Conservation (phyloP, 2,113 vertebrate species). For the Eurypyga helias region DNA sequence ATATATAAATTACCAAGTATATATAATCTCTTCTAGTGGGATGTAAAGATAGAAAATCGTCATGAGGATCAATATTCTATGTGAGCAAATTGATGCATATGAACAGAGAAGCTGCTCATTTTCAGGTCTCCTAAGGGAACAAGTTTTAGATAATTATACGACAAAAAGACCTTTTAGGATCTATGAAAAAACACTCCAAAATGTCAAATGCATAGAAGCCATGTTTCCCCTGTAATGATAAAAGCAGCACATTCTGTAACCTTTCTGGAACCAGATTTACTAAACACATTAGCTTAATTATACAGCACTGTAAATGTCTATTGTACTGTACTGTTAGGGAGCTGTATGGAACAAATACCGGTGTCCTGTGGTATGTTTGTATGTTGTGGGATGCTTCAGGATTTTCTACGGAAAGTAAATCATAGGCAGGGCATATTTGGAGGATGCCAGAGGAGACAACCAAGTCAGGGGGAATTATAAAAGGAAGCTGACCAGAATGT, state of each 20-base stretch:
- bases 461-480: background rate
- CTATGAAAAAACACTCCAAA: conserved; percentile 8
- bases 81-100: background rate
- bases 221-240: background rate
- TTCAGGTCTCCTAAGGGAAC: background rate
- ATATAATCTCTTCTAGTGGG: background rate
- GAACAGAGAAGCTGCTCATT: background rate
- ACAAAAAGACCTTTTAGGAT: conserved; percentile 36
- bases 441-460: background rate
- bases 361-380: background rate
- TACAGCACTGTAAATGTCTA: background rate
- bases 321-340: background rate
- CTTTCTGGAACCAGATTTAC: background rate
- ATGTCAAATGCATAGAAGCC: conserved; percentile 25
- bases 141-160: conserved; percentile 2
- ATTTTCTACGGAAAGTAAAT: background rate
- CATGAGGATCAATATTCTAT: background rate
- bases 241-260: background rate
- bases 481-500: background rate
- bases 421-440: background rate
- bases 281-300: background rate
- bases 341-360: background rate
- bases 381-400: background rate
- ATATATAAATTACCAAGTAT: background rate
- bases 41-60: background rate